phyloP scores from a whole-genome alignment of 2,113 vertebrate genomes.

The Pygoscelis antarcticus region DNA sequence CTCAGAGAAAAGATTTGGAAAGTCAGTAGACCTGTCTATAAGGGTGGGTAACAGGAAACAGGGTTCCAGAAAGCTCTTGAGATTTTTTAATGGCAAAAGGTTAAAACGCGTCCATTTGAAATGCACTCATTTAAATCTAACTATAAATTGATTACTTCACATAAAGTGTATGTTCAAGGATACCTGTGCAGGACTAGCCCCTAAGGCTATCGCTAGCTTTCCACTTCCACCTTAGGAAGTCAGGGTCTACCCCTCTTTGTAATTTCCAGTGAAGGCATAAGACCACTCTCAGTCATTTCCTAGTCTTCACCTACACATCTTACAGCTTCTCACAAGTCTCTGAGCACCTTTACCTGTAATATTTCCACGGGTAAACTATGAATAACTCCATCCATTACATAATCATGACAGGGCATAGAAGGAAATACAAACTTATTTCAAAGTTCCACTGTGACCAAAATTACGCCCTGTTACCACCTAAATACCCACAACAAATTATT shows the following conservation, averaged over 20 bases:
- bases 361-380: not conserved
- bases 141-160: not conserved
- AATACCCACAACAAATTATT: conserved; percentile 32
- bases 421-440: conserved; percentile 2
- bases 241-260: not conserved
- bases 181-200: not conserved
- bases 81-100: not conserved
- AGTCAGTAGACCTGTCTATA: not conserved
- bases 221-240: not conserved
- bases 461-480: not conserved
- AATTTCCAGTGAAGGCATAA: not conserved
- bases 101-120: not conserved
- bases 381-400: not conserved
- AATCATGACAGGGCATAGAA: conserved; percentile 1
- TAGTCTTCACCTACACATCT: not conserved
- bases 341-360: not conserved
- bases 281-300: not conserved
- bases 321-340: not conserved
- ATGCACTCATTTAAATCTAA: not conserved
- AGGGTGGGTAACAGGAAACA: not conserved
- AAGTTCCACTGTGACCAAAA: conserved; percentile 43
- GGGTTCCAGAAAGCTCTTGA: not conserved
- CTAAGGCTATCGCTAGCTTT: not conserved
- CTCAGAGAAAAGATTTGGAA: not conserved
- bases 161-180: not conserved